Conservation (phyloP, 2,113 vertebrate species). For the Diadophis punctatus region DNA sequence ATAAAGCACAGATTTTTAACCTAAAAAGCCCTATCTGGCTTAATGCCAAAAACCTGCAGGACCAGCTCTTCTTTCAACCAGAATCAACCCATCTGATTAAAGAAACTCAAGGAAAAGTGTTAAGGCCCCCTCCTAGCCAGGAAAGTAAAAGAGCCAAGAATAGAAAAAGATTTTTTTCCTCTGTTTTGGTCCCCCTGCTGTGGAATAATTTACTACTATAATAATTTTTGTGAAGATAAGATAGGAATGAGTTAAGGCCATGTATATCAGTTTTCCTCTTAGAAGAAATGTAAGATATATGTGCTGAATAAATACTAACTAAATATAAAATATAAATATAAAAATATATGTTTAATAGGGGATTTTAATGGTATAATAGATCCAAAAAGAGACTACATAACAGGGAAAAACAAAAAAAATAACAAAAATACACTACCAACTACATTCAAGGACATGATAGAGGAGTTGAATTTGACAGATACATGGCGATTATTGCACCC, state of each 20-base stretch:
- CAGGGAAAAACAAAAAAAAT: too few relatives aligned
- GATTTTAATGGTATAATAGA: too few relatives aligned
- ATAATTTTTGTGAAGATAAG: neutral
- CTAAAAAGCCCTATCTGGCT: neutral
- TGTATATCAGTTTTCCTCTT: neutral
- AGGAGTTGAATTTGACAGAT: too few relatives aligned
- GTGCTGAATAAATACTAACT: neutral
- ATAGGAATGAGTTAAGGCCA: neutral
- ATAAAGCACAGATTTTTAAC: neutral
- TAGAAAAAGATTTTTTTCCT: neutral
- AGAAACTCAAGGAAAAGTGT: neutral
- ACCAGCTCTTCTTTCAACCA: neutral
- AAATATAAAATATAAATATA: too few relatives aligned
- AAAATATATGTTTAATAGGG: too few relatives aligned
- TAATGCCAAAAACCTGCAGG: neutral
- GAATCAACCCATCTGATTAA: neutral
- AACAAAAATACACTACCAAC: too few relatives aligned
- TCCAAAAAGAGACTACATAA: too few relatives aligned
- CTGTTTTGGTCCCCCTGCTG: neutral
- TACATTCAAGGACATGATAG: too few relatives aligned
- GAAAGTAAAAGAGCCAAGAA: neutral
- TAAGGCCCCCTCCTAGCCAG: neutral
- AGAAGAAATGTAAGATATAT: neutral
- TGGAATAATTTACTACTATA: neutral
- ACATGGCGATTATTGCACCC: too few relatives aligned